Percentiles rank a stretch among this genome's conserved stretches.
phyloP scores from a whole-genome alignment of 2,888 invertebrate genomes.

The Schrankia costaestrigalis region DNA sequence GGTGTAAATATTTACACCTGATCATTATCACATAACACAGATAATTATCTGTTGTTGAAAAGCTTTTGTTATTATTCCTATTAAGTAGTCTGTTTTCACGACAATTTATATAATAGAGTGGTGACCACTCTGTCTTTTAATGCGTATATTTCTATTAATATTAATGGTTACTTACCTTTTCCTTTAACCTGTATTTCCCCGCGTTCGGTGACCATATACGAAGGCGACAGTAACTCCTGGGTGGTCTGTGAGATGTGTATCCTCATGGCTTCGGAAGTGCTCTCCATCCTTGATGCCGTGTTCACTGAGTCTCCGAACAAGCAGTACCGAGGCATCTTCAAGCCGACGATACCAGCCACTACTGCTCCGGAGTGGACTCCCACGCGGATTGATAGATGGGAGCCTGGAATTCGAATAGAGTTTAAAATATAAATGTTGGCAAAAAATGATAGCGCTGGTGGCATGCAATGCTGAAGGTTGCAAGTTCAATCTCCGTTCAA shows the following conservation, averaged over 20 bases:
- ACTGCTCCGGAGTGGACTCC: constrained; percentile 96
- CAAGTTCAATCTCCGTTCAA: no score
- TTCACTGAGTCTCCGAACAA: constrained; percentile 95
- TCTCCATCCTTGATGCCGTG: constrained; percentile 96
- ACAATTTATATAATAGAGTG: no score
- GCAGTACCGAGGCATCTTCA: constrained; percentile 95
- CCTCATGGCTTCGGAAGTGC: constrained; percentile 94
- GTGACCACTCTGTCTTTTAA: no score
- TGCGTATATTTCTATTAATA: no score
- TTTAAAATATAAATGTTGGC: no score
- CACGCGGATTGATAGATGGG: constrained; percentile 90
- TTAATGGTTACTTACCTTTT: constrained; percentile 87
- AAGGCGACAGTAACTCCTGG: constrained; percentile 85
- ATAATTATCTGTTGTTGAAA: no score
- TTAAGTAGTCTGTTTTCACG: neutral
- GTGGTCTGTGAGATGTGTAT: constrained; percentile 97
- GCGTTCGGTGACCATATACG: constrained; percentile 88
- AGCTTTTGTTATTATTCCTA: no score
- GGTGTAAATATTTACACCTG: no score
- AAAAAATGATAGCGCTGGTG: no score
- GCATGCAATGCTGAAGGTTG: no score
- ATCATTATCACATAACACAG: no score
- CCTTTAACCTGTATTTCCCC: constrained; percentile 95
- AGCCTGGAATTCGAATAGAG: constrained; percentile 70
- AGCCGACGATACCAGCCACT: constrained; percentile 95